Conservation (phyloP, 2,888 invertebrate genomes). For the Morinoia aosen region DNA sequence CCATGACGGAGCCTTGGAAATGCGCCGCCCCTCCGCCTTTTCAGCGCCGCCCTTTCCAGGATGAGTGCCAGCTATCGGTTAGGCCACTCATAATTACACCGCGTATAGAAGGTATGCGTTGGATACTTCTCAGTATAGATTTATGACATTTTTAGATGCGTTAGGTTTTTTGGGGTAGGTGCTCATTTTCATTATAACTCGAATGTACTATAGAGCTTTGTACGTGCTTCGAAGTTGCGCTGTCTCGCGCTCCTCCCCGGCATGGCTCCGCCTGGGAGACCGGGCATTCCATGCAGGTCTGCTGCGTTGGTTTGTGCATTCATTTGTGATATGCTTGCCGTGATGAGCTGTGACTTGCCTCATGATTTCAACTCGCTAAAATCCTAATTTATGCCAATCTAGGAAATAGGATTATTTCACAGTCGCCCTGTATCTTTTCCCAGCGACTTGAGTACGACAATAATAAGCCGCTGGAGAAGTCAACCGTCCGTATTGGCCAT, state of each 20-base stretch:
- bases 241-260: background rate
- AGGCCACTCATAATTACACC: background rate
- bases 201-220: background rate
- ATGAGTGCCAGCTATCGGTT: background rate
- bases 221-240: background rate
- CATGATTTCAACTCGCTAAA: background rate
- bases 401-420: background rate
- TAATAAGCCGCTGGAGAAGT: background rate
- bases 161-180: background rate
- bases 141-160: background rate
- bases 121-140: background rate
- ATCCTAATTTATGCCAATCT: background rate
- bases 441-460: background rate
- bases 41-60: background rate
- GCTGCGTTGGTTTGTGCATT: background rate
- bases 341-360: background rate
- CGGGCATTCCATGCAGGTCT: background rate
- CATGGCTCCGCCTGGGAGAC: background rate
- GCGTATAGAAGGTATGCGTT: background rate
- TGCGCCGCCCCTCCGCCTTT: background rate
- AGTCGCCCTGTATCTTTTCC: background rate
- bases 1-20: background rate
- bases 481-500: conserved; percentile 35
- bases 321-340: background rate
- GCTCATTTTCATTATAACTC: background rate